Conservation (phyloP, 2,113 vertebrate species). For the Dolichotis patagonum region DNA sequence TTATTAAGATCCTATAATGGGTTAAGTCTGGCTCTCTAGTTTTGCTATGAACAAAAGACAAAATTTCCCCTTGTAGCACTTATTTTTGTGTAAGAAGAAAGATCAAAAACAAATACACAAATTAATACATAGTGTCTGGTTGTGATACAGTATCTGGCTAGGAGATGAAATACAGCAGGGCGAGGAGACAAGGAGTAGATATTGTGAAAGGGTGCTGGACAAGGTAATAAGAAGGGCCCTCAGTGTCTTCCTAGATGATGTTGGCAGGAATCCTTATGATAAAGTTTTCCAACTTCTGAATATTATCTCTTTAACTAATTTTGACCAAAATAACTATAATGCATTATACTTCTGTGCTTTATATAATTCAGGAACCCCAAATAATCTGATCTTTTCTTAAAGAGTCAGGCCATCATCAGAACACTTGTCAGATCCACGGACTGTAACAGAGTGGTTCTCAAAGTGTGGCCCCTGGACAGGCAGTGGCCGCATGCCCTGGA, state of each 20-base stretch:
- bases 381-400: not conserved
- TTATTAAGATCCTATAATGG: not conserved
- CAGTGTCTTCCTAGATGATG: not conserved
- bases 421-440: no score
- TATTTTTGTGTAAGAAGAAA: not conserved
- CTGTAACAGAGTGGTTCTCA: not conserved
- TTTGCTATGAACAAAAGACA: not conserved
- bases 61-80: not conserved
- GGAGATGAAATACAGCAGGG: not conserved
- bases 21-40: not conserved
- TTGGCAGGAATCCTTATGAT: not conserved
- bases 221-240: no score
- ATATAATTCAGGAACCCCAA: not conserved
- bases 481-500: not conserved
- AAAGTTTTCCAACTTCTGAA: not conserved
- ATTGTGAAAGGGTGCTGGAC: no score
- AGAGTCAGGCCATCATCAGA: not conserved
- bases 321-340: not conserved
- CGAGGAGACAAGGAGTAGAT: not conserved
- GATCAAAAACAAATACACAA: not conserved
- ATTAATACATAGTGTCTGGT: not conserved
- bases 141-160: not conserved
- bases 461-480: not conserved
- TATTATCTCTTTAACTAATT: slow-evolving; percentile 12
- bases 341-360: not conserved